These are phyloP conservation scores for Drosophila falleni DNA, from an alignment of 2,888 invertebrate genomes.

Conservation along the genomic window DNA sequence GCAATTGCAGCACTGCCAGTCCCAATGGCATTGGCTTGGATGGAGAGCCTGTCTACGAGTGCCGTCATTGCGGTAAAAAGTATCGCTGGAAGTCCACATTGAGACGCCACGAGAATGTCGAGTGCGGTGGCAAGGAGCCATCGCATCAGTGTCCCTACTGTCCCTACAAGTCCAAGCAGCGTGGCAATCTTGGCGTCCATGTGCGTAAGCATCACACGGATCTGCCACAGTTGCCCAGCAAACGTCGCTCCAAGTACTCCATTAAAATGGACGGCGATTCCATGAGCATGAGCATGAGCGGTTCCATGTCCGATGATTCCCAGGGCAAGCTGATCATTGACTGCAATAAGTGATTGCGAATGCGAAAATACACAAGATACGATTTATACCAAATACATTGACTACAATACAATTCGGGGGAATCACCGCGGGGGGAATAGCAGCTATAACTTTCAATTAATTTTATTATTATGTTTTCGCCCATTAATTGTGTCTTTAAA, in stretches of 20 bases:
- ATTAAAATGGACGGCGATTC: conserved; percentile 71
- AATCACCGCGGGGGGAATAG: not conserved
- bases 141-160: conserved; percentile 93
- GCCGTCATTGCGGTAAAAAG: conserved; percentile 93
- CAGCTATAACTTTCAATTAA: conserved; percentile 37
- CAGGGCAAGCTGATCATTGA: conserved; percentile 80
- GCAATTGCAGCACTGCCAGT: conserved; percentile 71
- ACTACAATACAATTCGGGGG: conserved; percentile 2
- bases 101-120: conserved; percentile 93
- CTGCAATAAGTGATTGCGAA: conserved; percentile 72
- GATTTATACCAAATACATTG: conserved; percentile 66
- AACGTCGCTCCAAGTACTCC: conserved; percentile 92
- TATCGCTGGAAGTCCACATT: conserved; percentile 95
- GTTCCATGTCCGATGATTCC: conserved; percentile 76
- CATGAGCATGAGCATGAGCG: conserved; percentile 56
- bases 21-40: conserved; percentile 89
- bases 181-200: conserved; percentile 93
- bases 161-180: conserved; percentile 91
- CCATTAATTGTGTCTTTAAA: conserved; percentile 5
- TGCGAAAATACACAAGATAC: conserved; percentile 5
- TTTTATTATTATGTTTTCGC: conserved; percentile 24
- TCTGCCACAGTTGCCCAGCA: conserved; percentile 85
- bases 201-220: conserved; percentile 91
- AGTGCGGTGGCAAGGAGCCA: conserved; percentile 93
- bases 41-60: conserved; percentile 87